Percentiles rank a stretch among this genome's conserved stretches.
Evolutionary conservation across 1,140 invertebrate species (phyloP).

Genomic region (Penaeus vannamei): DNA sequence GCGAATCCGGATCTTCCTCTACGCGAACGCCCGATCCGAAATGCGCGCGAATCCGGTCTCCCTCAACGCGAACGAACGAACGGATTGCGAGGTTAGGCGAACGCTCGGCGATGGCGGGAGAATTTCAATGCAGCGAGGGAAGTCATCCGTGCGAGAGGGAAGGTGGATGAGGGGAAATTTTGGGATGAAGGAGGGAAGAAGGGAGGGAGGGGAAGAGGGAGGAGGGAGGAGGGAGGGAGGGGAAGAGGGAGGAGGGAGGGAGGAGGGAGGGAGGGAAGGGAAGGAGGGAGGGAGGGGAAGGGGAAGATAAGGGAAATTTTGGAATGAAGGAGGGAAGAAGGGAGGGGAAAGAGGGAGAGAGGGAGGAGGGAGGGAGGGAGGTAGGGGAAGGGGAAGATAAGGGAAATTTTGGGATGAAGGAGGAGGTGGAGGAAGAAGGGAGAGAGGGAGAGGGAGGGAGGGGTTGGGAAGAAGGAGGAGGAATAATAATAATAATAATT

Average conservation of each 20-base stretch:
- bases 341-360: background rate
- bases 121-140: background rate
- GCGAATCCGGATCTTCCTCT: no score
- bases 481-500: no score
- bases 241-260: background rate
- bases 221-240: background rate
- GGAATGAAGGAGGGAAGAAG: slow-evolving; percentile 15
- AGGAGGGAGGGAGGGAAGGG: background rate
- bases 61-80: no score
- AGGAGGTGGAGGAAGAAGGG: no score
- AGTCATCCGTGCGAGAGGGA: background rate
- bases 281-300: background rate
- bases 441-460: no score
- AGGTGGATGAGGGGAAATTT: background rate
- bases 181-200: background rate
- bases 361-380: background rate
- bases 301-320: background rate
- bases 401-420: no score
- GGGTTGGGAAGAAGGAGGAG: no score
- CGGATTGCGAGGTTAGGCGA: no score
- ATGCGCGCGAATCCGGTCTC: no score
- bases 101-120: background rate
- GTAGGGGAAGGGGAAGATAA: no score
- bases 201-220: background rate
- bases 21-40: no score